These are phyloP conservation scores for Phaonia tiefii DNA, from an alignment of 2,888 invertebrate genomes.

Conservation along the genomic window DNA sequence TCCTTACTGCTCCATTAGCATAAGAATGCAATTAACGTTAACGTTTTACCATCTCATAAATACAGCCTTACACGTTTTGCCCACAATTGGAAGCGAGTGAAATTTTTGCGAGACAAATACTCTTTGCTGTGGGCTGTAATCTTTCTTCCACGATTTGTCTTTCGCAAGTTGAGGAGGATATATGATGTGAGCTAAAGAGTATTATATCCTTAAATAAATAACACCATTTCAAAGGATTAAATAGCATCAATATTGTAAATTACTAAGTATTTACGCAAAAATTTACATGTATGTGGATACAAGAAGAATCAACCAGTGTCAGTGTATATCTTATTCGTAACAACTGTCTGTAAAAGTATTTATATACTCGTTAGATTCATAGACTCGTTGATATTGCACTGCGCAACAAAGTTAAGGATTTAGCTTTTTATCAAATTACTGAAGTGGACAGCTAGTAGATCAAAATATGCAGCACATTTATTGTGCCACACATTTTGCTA, in stretches of 20 bases:
- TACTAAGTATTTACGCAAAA: conserved; percentile 17
- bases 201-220: conserved; percentile 30
- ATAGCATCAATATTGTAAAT: conserved; percentile 43
- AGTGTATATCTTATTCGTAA: no score
- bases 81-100: background rate
- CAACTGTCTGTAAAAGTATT: no score
- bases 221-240: conserved; percentile 41
- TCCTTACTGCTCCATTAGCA: conserved; percentile 36
- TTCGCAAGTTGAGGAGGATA: background rate
- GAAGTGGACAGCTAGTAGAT: no score
- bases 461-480: no score
- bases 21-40: conserved; percentile 44
- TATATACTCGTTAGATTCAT: no score
- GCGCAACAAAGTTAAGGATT: no score
- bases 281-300: no score
- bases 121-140: background rate
- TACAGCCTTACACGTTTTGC: background rate
- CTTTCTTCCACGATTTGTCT: background rate
- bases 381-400: no score
- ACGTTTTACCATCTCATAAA: conserved; percentile 34
- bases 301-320: no score
- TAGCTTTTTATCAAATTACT: no score
- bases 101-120: background rate
- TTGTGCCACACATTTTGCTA: no score
- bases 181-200: background rate